These are phyloP conservation scores for Aleiodes alternator DNA, from an alignment of 2,888 invertebrate species.

Conservation along the genomic window DNA sequence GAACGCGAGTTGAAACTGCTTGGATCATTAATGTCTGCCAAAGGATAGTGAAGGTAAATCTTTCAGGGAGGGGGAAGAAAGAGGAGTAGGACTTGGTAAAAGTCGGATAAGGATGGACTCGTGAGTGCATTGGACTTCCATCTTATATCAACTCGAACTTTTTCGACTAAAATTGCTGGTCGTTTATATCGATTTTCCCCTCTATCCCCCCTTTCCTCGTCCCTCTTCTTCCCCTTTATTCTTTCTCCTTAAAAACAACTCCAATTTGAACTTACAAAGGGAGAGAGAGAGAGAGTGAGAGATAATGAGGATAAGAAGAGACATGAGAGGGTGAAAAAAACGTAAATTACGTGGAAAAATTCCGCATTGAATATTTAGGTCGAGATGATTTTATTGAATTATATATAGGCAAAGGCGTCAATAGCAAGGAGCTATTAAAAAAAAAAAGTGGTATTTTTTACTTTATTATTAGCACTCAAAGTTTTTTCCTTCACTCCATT, in stretches of 20 bases:
- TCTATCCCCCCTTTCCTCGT: no score
- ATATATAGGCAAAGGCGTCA: not conserved
- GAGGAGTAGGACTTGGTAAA: slow-evolving; percentile 30
- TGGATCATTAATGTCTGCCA: slow-evolving; percentile 47
- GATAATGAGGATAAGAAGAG: not conserved
- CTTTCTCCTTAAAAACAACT: slow-evolving; percentile 15
- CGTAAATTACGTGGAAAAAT: slow-evolving; percentile 14
- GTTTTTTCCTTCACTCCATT: not conserved
- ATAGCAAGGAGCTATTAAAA: slow-evolving; percentile 24
- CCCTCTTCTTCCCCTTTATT: no score
- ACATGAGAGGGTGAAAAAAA: not conserved
- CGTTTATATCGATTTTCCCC: slow-evolving; percentile 47
- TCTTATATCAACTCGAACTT: slow-evolving; percentile 41
- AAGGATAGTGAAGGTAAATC: slow-evolving; percentile 45
- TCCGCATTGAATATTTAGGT: slow-evolving; percentile 1
- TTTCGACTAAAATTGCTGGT: slow-evolving; percentile 47
- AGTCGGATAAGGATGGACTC: slow-evolving; percentile 49
- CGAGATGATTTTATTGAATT: slow-evolving; percentile 3
- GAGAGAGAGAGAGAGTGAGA: not conserved
- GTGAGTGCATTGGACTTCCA: slow-evolving; percentile 42
- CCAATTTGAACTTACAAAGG: slow-evolving; percentile 25
- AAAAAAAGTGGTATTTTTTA: not conserved
- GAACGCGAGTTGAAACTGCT: slow-evolving; percentile 43
- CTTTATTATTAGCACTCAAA: slow-evolving; percentile 18
- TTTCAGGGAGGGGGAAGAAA: not conserved